phyloP scores from a whole-genome alignment of 1,140 invertebrate species.

The Anagrus nilaparvatae region DNA sequence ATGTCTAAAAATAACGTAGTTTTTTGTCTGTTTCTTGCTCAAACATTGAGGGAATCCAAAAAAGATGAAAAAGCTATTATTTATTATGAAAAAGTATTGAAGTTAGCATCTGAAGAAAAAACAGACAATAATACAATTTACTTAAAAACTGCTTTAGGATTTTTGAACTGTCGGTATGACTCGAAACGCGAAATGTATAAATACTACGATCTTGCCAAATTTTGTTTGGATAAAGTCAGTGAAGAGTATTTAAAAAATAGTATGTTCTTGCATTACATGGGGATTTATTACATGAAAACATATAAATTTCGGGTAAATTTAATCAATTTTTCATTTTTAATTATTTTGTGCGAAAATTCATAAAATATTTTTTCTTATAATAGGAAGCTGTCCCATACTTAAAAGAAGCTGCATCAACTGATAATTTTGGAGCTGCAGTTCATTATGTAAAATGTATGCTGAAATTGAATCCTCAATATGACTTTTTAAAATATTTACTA shows the following conservation, averaged over 20 bases:
- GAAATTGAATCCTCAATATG: neutral
- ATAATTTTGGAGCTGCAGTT: neutral
- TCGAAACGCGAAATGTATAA: no score
- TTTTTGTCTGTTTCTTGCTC: conserved; percentile 1
- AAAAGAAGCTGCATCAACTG: neutral
- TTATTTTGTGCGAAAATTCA: no score
- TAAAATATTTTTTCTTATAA: no score
- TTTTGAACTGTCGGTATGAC: neutral
- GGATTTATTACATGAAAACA: neutral
- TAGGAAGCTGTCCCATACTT: conserved; percentile 1
- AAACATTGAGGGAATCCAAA: conserved; percentile 2
- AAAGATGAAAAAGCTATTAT: neutral
- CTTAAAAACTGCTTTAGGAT: neutral
- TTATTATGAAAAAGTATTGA: conserved; percentile 2
- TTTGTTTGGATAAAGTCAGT: neutral
- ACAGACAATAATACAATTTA: neutral
- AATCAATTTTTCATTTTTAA: no score
- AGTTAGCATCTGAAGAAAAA: neutral
- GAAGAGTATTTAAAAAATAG: neutral
- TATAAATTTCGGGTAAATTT: neutral
- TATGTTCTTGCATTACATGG: conserved; percentile 6
- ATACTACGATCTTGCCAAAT: neutral
- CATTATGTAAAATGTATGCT: neutral
- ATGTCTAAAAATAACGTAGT: neutral
- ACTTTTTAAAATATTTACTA: neutral